Evolutionary conservation across 2,888 invertebrate genomes (phyloP).

Genomic region (Tetropium fuscum): DNA sequence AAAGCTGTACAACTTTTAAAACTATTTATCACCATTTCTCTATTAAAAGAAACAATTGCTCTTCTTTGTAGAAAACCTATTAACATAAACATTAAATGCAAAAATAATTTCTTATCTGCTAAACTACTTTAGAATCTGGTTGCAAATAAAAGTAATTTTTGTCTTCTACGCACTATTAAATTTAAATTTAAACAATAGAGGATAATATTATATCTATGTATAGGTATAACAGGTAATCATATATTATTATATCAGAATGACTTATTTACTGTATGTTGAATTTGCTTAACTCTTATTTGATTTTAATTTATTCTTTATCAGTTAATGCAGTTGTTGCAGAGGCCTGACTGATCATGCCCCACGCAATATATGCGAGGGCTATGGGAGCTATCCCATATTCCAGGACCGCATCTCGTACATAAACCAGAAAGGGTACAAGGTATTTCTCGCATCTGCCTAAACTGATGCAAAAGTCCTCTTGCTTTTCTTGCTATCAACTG

Average conservation of each 20-base stretch:
- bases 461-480: conserved; percentile 90
- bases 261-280: not conserved
- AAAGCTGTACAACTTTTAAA: conserved; percentile 7
- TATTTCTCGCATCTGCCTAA: conserved; percentile 86
- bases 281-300: not conserved
- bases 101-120: conserved; percentile 13
- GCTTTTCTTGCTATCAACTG: conserved; percentile 91
- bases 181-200: no score
- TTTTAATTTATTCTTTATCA: conserved; percentile 14
- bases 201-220: not conserved
- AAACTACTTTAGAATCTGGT: not conserved
- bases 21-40: conserved; percentile 4
- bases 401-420: conserved; percentile 90
- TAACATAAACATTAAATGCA: conserved; percentile 10
- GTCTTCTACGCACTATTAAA: no score
- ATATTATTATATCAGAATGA: not conserved
- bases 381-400: conserved; percentile 95
- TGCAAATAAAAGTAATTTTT: not conserved
- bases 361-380: conserved; percentile 88
- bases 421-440: conserved; percentile 91
- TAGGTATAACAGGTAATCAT: no score
- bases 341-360: conserved; percentile 72
- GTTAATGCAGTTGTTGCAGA: conserved; percentile 48
- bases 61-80: conserved; percentile 7
- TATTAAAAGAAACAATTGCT: not conserved